Evolutionary conservation across 1,140 invertebrate species (phyloP), one percentile per base, ranked within the genome.

Genomic region (Camponotus pennsylvanicus): DNA sequence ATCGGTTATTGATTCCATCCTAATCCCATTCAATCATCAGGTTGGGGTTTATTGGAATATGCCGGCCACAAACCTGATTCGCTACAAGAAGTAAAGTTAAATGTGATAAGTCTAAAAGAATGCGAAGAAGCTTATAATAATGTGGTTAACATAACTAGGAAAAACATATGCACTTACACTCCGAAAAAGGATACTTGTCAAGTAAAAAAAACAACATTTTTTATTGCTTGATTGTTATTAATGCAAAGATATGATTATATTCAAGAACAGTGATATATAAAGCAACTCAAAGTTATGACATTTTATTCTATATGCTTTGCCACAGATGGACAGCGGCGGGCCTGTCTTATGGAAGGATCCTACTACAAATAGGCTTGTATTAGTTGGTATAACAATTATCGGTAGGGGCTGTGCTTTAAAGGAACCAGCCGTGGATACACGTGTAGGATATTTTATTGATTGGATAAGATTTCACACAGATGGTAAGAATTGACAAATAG

Each of bases 311-410:
- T 52, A n/a, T 85, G 52, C 4, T 61, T 78, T 88, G 21, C 2
- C 92, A 11, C 91, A 97, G 96, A 95, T 96, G 84, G 97, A 98
- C 91, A 97, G 97, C 52, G 97, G 97, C 18, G 97, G 97, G 6
- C 97, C 97, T 0, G 82, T 97, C 2, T 90, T 97, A 5, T 97
- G 96, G 94, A 90, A 94, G 34, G 95, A 97, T 89, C 91, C 93
- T 0, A 80, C 83, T 0, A 95, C 91, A 0, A 91, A 93, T 2
- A 89, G 93, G 1, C 76, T 96, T 0, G 94, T 95, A 80, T 69
- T 94, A 11, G 79, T 95, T 3, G 97, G 96, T n/a, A 92, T 97
- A 32, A 95, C 96, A n/a, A n/a, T n/a, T n/a, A n/a, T n/a, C n/a
- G n/a, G n/a, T n/a, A n/a, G n/a, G n/a, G n/a, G n/a, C n/a, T n/a